Conservation (phyloP, 2,888 invertebrate genomes). For the Trissonchulus latispiculum region DNA sequence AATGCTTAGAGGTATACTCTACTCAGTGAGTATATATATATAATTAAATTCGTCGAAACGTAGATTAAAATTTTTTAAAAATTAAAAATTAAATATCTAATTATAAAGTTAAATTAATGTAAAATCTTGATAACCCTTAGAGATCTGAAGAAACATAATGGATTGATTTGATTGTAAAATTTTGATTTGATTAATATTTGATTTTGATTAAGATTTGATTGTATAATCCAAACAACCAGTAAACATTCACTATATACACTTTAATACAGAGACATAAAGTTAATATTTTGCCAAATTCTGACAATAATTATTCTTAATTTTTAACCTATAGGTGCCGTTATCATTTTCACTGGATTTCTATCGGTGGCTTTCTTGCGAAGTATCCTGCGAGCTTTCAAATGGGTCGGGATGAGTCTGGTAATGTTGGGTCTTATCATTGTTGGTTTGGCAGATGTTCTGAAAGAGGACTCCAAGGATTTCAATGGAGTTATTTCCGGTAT, state of each 20-base stretch:
- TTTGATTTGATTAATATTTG: background rate
- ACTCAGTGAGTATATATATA: background rate
- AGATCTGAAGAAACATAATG: background rate
- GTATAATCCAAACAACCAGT: too few species aligned
- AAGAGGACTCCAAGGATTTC: slow-evolving; percentile 30
- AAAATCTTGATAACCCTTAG: background rate
- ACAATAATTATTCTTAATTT: slow-evolving; percentile 16
- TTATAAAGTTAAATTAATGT: background rate
- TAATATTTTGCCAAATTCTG: too few species aligned
- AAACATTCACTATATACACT: too few species aligned
- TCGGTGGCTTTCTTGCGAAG: slow-evolving; percentile 67
- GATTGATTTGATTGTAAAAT: background rate
- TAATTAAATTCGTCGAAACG: background rate
- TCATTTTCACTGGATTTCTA: slow-evolving; percentile 75
- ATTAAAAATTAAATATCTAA: too few species aligned
- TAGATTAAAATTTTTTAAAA: background rate
- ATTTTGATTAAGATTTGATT: slow-evolving; percentile 4
- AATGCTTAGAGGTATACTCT: slow-evolving; percentile 68
- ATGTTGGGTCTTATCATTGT: slow-evolving; percentile 46
- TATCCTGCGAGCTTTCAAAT: slow-evolving; percentile 43
- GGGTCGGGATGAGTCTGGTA: slow-evolving; percentile 48
- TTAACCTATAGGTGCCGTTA: slow-evolving; percentile 59
- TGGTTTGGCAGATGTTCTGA: slow-evolving; percentile 40
- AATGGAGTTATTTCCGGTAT: slow-evolving; percentile 57
- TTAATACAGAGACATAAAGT: too few species aligned